A percentile compares a stretch with the other conserved stretches of the same genome.
Evolutionary conservation across 2,113 vertebrate genomes (phyloP).

Genomic region (Rhynchomys soricoides): DNA sequence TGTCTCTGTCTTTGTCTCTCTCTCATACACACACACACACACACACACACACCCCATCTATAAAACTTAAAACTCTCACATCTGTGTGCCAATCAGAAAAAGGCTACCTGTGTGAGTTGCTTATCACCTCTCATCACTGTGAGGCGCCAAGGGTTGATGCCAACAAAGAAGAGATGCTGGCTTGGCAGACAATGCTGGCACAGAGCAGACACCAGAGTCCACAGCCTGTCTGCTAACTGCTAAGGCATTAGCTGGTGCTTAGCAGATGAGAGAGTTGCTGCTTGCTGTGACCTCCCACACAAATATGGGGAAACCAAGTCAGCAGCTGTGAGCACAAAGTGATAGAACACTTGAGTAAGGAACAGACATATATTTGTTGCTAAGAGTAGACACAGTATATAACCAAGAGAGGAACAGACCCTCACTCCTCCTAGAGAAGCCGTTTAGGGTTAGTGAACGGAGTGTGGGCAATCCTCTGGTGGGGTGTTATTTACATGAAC

Average conservation of each 20-base stretch:
- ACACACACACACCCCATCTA: not conserved
- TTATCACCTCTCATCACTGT: too few species aligned
- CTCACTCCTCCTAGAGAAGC: accelerated
- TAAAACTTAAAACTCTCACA: not conserved
- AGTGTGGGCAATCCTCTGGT: accelerated
- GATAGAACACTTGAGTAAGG: not conserved
- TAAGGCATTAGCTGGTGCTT: accelerated
- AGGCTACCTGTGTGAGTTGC: not conserved
- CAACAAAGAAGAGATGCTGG: not conserved
- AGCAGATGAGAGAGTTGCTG: accelerated
- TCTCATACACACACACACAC: not conserved
- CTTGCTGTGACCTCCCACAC: not conserved
- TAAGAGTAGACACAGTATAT: accelerated
- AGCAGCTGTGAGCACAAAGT: too few species aligned
- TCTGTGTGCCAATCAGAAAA: not conserved
- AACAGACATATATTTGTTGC: accelerated
- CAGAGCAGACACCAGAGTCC: too few species aligned
- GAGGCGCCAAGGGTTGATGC: not conserved
- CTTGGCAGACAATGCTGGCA: not conserved
- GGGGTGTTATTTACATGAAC: accelerated
- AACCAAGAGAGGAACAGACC: not conserved
- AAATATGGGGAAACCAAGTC: not conserved
- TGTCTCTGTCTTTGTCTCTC: not conserved
- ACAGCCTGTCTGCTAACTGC: too few species aligned
- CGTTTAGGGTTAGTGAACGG: not conserved